Evolutionary conservation across 2,113 vertebrate genomes (phyloP).

Genomic region (Cairina moschata): DNA sequence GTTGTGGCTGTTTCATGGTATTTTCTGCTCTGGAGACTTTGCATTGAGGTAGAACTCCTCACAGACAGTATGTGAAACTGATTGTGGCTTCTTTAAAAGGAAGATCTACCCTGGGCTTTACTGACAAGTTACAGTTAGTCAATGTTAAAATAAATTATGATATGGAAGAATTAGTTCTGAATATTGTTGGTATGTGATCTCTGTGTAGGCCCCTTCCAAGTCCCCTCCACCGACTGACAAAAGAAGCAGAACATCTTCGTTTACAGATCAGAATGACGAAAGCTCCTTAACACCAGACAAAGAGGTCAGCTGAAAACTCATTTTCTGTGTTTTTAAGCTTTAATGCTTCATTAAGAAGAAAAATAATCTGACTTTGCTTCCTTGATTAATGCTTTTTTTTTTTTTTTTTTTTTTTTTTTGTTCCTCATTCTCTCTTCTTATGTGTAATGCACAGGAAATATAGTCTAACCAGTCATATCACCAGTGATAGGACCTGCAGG

Average conservation of each 20-base stretch:
- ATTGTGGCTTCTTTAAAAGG: neutral
- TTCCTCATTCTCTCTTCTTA: neutral
- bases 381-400: neutral
- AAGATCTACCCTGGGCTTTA: neutral
- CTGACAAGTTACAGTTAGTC: neutral
- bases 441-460: no score
- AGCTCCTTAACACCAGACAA: constrained; percentile 77
- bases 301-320: constrained; percentile 83
- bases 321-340: neutral
- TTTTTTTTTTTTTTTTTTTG: neutral
- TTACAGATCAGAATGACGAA: constrained; percentile 80
- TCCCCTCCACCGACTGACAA: constrained; percentile 22
- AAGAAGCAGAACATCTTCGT: constrained; percentile 73
- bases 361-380: neutral
- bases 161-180: neutral
- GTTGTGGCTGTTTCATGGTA: neutral
- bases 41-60: neutral
- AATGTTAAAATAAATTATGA: neutral
- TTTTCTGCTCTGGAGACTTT: neutral
- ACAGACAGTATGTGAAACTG: rapidly evolving
- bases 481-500: no score
- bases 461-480: neutral
- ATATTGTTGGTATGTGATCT: neutral
- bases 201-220: constrained; percentile 63
- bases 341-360: neutral